These are phyloP conservation scores for Nyctalus aviator DNA, from an alignment of 2,797 vertebrate species.

Conservation along the genomic window DNA sequence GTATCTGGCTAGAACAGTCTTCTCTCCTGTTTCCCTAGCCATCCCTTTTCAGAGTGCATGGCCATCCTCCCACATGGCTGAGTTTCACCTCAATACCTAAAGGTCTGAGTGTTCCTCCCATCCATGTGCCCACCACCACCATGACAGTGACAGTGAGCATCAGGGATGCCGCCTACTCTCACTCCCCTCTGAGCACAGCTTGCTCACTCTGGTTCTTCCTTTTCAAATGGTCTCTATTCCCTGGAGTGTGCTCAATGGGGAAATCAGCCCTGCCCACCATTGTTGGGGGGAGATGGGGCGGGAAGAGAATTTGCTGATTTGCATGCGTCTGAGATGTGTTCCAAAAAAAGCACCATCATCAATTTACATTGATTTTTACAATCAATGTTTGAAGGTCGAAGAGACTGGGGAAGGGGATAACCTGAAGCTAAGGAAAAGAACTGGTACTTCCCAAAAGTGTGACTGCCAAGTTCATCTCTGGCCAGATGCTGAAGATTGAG, in stretches of 20 bases:
- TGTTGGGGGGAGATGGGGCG: too few relatives aligned
- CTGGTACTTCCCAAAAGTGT: not conserved
- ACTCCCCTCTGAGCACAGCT: not conserved
- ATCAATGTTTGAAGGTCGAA: conserved; percentile 25
- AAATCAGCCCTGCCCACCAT: not conserved
- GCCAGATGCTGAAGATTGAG: not conserved
- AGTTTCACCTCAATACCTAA: not conserved
- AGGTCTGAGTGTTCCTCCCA: not conserved
- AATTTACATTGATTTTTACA: conserved; percentile 21
- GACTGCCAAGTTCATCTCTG: not conserved
- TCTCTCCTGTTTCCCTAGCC: not conserved
- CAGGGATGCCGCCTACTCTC: too few relatives aligned
- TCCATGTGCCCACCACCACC: not conserved
- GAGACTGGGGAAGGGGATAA: not conserved
- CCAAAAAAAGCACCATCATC: not conserved
- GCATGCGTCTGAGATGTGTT: not conserved
- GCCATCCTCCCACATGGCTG: not conserved
- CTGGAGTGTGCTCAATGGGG: not conserved
- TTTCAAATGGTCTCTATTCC: not conserved
- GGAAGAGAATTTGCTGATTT: not conserved
- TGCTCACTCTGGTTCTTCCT: not conserved
- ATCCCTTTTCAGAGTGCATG: not conserved
- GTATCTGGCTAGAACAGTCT: not conserved
- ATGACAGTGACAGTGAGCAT: accelerated
- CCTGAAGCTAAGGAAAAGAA: conserved; percentile 17